Evolutionary conservation across 2,888 invertebrate species (phyloP).

Genomic region (Dioctria rufipes): DNA sequence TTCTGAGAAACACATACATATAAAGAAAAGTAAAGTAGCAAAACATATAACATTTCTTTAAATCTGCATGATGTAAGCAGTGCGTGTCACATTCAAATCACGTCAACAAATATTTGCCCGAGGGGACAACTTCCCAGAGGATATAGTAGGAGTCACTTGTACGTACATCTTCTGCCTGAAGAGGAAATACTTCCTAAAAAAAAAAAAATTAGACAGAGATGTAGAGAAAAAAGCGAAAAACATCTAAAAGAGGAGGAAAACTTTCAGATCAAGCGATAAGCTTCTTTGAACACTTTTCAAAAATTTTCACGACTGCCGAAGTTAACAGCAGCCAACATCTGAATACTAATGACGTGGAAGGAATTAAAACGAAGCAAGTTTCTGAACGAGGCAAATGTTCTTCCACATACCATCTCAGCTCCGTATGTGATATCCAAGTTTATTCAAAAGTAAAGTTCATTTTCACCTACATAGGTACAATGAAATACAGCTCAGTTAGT

Average conservation of each 20-base stretch:
- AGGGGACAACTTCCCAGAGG: slow-evolving; percentile 43
- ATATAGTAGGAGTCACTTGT: not conserved
- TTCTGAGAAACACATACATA: not conserved
- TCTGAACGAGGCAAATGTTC: not conserved
- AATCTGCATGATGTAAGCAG: slow-evolving; percentile 39
- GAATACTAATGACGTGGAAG: slow-evolving; percentile 56
- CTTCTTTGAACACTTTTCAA: slow-evolving; percentile 53
- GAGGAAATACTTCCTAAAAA: slow-evolving; percentile 36
- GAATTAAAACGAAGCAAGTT: slow-evolving; percentile 49
- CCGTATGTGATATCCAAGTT: not conserved
- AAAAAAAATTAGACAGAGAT: not conserved
- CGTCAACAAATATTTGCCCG: slow-evolving; percentile 54
- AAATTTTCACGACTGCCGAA: slow-evolving; percentile 49
- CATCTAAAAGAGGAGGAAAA: not conserved
- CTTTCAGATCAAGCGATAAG: slow-evolving; percentile 54
- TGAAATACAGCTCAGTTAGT: no score
- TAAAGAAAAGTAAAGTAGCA: not conserved
- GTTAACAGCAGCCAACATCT: slow-evolving; percentile 47
- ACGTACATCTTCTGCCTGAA: slow-evolving; percentile 19
- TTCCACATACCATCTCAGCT: not conserved
- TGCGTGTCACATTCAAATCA: slow-evolving; percentile 56
- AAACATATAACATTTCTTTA: slow-evolving; percentile 26
- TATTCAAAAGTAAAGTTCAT: not conserved
- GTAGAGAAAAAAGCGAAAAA: slow-evolving; percentile 22
- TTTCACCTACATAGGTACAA: no score